Evolutionary conservation across 1,140 invertebrate species (phyloP).

Genomic region (Trichogramma pretiosum): DNA sequence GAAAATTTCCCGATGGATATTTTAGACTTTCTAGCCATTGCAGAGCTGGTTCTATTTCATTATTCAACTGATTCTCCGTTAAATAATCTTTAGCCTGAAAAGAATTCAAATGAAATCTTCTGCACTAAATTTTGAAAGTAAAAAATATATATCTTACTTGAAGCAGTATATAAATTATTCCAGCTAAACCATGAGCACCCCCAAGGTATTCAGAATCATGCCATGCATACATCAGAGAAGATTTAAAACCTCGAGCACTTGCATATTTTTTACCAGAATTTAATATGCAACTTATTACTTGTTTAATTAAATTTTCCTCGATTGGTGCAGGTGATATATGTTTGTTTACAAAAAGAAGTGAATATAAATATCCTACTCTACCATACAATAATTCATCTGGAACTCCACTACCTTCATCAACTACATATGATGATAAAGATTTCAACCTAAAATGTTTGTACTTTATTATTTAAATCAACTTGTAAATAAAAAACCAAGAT

Average conservation of each 20-base stretch:
- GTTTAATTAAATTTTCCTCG: constrained; percentile 42
- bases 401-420: constrained; percentile 43
- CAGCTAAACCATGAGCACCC: constrained; percentile 78
- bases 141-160: constrained; percentile 48
- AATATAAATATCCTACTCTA: constrained; percentile 73
- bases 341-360: constrained; percentile 62
- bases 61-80: constrained; percentile 47
- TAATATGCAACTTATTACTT: constrained; percentile 56
- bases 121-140: constrained; percentile 9
- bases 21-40: constrained; percentile 53
- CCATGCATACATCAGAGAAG: constrained; percentile 76
- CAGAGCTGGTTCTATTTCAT: constrained; percentile 53
- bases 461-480: constrained; percentile 1
- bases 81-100: constrained; percentile 49
- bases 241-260: constrained; percentile 39
- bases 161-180: constrained; percentile 74
- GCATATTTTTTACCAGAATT: constrained; percentile 56
- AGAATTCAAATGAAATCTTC: constrained; percentile 2
- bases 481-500: background rate
- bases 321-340: constrained; percentile 46
- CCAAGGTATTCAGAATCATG: constrained; percentile 81
- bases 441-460: constrained; percentile 42
- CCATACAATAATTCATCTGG: constrained; percentile 83
- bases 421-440: constrained; percentile 43
- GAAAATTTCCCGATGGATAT: constrained; percentile 76